phyloP scores from a whole-genome alignment of 2,888 invertebrate species.

The Xestia ashworthii region DNA sequence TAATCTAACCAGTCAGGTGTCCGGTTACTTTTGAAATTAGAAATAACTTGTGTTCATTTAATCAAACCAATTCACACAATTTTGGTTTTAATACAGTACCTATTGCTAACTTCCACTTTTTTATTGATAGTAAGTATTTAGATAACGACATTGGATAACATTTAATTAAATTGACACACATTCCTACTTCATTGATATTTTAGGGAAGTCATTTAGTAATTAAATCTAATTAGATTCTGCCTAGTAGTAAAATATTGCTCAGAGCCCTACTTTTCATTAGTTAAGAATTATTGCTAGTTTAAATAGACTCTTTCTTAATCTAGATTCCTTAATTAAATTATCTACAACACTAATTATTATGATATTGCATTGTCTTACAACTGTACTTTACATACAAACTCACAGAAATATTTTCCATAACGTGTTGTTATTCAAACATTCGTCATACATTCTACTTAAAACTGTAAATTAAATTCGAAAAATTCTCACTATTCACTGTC shows the following conservation, averaged over 20 bases:
- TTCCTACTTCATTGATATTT: constrained; percentile 55
- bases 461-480: constrained; percentile 71
- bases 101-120: constrained; percentile 32
- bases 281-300: constrained; percentile 54
- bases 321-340: constrained; percentile 39
- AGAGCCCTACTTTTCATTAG: constrained; percentile 52
- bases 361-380: constrained; percentile 53
- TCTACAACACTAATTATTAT: constrained; percentile 45
- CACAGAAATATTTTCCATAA: constrained; percentile 47
- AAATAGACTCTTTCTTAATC: constrained; percentile 51
- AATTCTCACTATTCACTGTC: constrained; percentile 74
- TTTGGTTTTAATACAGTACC: constrained; percentile 1
- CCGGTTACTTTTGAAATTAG: constrained; percentile 32
- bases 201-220: constrained; percentile 60
- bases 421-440: constrained; percentile 51
- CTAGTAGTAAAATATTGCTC: constrained; percentile 49
- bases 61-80: constrained; percentile 30
- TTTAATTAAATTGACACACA: constrained; percentile 39
- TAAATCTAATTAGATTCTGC: constrained; percentile 34
- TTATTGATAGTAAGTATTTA: constrained; percentile 21
- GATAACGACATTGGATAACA: constrained; percentile 28
- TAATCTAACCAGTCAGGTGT: constrained; percentile 36
- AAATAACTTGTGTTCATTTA: neutral
- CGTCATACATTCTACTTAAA: constrained; percentile 54
- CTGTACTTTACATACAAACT: constrained; percentile 35